Conservation (phyloP, 2,113 vertebrate species). For the Hoplias malabaricus region DNA sequence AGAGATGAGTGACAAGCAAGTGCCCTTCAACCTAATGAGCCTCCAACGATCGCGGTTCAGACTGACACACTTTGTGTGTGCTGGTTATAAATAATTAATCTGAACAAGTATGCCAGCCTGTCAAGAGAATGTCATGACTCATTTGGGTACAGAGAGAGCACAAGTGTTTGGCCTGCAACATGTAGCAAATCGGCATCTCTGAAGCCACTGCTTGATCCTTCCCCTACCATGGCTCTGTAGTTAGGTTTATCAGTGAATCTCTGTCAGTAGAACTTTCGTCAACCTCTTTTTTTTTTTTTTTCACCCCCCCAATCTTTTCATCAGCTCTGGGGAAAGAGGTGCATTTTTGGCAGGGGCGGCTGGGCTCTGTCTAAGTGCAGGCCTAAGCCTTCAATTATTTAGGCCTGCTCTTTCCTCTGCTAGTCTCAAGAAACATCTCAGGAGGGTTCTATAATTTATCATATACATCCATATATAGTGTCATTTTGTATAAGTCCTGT, state of each 20-base stretch:
- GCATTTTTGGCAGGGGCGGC: constrained; percentile 23
- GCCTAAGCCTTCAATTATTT: constrained; percentile 48
- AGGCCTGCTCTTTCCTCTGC: constrained; percentile 21
- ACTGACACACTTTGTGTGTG: constrained; percentile 65
- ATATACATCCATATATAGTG: constrained; percentile 23
- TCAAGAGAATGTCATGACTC: constrained; percentile 69
- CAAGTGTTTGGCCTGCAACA: constrained; percentile 58
- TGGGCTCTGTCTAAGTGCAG: constrained; percentile 35
- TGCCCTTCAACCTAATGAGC: constrained; percentile 72
- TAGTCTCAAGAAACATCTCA: constrained; percentile 34
- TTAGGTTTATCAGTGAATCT: constrained; percentile 45
- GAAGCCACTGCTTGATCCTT: constrained; percentile 49
- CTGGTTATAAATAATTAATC: constrained; percentile 75
- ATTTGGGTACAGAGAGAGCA: constrained; percentile 57
- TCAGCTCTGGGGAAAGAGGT: constrained; percentile 13
- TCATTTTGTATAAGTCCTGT: neutral
- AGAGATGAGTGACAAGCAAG: constrained; percentile 66
- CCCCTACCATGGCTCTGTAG: constrained; percentile 39
- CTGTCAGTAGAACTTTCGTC: constrained; percentile 42
- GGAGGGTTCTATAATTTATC: neutral
- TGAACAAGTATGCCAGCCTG: constrained; percentile 61
- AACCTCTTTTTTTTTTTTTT: no score
- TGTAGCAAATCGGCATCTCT: constrained; percentile 50
- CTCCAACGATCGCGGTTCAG: constrained; percentile 66
- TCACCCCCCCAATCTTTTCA: constrained; percentile 44